Evolutionary conservation across 2,797 vertebrate genomes (phyloP).

Genomic region (Gambusia yucatana): DNA sequence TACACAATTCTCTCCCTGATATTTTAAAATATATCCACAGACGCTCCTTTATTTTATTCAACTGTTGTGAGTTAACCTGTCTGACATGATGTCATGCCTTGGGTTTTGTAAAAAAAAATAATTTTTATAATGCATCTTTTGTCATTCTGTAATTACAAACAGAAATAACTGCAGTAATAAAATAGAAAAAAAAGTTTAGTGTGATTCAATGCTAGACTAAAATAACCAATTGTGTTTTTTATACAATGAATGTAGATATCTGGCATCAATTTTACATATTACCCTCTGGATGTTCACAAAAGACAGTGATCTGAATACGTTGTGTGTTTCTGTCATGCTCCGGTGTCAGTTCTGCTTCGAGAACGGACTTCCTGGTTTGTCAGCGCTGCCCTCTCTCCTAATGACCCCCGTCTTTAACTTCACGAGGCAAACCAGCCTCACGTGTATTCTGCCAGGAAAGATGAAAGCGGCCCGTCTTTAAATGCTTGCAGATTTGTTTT

Average conservation of each 20-base stretch:
- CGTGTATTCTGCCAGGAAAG: conserved; percentile 63
- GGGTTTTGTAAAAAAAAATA: neutral
- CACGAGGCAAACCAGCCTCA: conserved; percentile 56
- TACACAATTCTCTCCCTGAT: neutral
- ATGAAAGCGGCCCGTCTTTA: conserved; percentile 73
- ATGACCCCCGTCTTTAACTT: conserved; percentile 51
- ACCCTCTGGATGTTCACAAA: conserved; percentile 4
- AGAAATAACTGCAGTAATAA: neutral
- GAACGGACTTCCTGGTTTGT: conserved; percentile 25
- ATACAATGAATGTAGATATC: neutral
- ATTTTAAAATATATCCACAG: neutral
- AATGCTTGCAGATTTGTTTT: conserved; percentile 78
- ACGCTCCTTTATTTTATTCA: neutral
- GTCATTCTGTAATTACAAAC: neutral
- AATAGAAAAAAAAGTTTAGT: neutral
- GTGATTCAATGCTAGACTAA: neutral
- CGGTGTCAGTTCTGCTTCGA: conserved; percentile 1
- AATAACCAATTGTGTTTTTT: neutral
- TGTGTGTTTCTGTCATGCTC: conserved; percentile 20
- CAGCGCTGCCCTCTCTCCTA: conserved; percentile 44
- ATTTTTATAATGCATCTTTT: neutral
- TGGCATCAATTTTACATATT: neutral
- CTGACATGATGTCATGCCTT: neutral
- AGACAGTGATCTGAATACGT: conserved; percentile 1
- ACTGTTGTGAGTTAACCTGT: neutral